These are phyloP conservation scores for Lasioglossum lativentre DNA, from an alignment of 2,888 invertebrate genomes.

Conservation along the genomic window DNA sequence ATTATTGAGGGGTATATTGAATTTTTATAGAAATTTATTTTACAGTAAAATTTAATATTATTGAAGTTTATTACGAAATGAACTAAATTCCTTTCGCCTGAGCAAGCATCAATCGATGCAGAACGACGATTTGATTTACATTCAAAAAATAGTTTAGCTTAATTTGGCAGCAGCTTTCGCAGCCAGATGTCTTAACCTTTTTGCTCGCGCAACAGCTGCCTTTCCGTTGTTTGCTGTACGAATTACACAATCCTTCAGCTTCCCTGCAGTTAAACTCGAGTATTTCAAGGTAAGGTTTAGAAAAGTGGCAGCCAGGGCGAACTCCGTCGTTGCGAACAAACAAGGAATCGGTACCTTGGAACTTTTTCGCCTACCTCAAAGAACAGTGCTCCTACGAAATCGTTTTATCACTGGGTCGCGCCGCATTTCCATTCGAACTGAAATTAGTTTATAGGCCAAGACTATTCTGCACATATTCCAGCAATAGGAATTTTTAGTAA, in stretches of 20 bases:
- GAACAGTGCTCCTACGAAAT: not conserved
- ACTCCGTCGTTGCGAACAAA: conserved; percentile 43
- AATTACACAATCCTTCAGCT: conserved; percentile 55
- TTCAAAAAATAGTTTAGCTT: conserved; percentile 38
- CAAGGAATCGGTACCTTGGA: conserved; percentile 37
- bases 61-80: too few species aligned
- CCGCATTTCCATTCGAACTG: not conserved
- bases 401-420: not conserved
- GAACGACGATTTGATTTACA: conserved; percentile 30
- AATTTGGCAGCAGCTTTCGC: conserved; percentile 38
- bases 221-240: conserved; percentile 48
- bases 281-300: conserved; percentile 38
- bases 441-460: not conserved
- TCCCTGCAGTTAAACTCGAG: conserved; percentile 31
- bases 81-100: not conserved
- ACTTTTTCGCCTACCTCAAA: not conserved
- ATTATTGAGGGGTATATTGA: too few species aligned
- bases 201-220: conserved; percentile 48
- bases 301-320: conserved; percentile 29
- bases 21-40: too few species aligned
- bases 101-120: conserved; percentile 1
- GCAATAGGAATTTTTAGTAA: not conserved
- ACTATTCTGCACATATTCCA: not conserved
- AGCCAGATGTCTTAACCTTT: conserved; percentile 34
- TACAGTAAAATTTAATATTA: too few species aligned